phyloP scores from a whole-genome alignment of 2,113 vertebrate species.

The Sminthopsis crassicaudata region DNA sequence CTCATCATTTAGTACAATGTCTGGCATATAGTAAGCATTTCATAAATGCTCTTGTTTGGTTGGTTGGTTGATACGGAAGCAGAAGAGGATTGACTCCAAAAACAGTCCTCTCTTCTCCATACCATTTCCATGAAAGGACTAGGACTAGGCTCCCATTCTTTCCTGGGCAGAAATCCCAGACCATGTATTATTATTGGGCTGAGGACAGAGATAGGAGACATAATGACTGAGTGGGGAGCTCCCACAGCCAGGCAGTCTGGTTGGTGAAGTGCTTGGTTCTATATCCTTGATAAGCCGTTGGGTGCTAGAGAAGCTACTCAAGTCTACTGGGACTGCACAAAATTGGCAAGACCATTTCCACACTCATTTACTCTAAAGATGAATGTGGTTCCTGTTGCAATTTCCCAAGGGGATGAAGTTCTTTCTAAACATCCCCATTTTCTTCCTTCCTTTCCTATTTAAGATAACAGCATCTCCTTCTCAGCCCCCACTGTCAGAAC shows the following conservation, averaged over 20 bases:
- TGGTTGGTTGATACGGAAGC: background rate
- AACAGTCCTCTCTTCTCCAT: background rate
- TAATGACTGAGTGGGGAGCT: background rate
- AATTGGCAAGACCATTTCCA: background rate
- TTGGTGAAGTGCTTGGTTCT: background rate
- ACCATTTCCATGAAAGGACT: background rate
- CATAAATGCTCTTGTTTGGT: background rate
- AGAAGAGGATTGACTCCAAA: background rate
- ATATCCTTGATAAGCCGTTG: background rate
- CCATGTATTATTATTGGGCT: background rate
- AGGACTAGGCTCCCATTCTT: background rate
- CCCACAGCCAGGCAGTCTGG: background rate
- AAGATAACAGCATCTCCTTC: background rate
- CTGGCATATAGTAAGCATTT: background rate
- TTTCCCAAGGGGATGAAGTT: background rate
- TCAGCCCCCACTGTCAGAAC: background rate
- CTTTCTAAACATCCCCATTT: background rate
- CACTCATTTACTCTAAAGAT: background rate
- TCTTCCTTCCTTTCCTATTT: background rate
- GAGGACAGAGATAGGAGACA: background rate
- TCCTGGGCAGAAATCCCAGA: background rate
- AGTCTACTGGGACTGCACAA: background rate
- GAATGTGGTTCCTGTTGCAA: background rate
- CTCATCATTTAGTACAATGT: background rate
- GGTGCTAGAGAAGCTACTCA: background rate